Conservation (phyloP, 2,797 vertebrate genomes). For the Graptemys geographica region DNA sequence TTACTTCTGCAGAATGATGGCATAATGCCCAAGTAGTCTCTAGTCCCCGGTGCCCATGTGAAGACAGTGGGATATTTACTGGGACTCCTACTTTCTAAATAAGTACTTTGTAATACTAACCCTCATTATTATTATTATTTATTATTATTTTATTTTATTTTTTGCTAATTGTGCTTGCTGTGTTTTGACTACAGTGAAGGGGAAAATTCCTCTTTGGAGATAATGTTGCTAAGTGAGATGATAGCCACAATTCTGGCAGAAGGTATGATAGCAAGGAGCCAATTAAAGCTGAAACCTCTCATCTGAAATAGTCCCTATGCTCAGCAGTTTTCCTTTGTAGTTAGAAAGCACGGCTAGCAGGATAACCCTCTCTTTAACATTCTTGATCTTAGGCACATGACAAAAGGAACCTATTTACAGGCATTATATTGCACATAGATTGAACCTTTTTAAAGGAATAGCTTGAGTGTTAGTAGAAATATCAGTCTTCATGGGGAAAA, state of each 20-base stretch:
- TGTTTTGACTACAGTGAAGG: neutral
- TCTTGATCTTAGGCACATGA: neutral
- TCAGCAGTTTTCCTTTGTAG: neutral
- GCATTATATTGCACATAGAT: neutral
- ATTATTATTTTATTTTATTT: neutral
- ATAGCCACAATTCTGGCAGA: neutral
- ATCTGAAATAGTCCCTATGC: neutral
- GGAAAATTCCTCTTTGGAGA: constrained; percentile 10
- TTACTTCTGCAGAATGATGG: neutral
- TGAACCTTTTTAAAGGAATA: neutral
- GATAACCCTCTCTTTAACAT: neutral
- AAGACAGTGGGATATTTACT: neutral
- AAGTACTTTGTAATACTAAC: neutral
- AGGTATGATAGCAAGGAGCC: neutral
- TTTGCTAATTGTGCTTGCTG: neutral
- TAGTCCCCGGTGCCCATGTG: neutral
- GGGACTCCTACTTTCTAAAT: neutral
- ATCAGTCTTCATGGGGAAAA: neutral
- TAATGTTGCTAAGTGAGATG: neutral
- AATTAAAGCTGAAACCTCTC: neutral
- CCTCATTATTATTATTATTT: too few species aligned
- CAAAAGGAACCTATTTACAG: neutral
- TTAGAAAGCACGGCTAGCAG: neutral
- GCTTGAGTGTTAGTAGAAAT: neutral
- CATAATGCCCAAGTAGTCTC: neutral